A percentile compares a stretch with the other conserved stretches of the same genome.
These are phyloP conservation scores for Peromyscus nudipes DNA, from an alignment of 2,797 vertebrate species.

Conservation along the genomic window DNA sequence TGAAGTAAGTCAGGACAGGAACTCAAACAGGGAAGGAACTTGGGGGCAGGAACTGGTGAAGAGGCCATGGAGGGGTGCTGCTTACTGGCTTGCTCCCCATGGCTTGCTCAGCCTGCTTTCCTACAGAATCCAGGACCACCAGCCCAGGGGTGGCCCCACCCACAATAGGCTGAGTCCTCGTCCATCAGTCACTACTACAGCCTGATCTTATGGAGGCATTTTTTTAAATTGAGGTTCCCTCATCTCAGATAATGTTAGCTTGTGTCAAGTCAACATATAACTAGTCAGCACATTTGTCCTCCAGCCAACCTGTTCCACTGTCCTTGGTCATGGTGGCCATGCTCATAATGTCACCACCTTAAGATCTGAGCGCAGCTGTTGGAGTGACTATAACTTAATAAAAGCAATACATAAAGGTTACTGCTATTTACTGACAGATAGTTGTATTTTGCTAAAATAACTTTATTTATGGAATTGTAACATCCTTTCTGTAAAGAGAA, in stretches of 20 bases:
- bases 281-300: background rate
- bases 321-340: background rate
- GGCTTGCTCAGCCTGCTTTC: background rate
- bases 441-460: background rate
- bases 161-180: background rate
- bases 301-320: background rate
- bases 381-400: background rate
- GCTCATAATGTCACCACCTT: background rate
- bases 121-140: background rate
- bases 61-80: background rate
- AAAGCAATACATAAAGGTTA: background rate
- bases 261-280: background rate
- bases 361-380: background rate
- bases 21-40: background rate
- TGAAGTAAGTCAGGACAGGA: background rate
- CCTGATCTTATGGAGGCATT: background rate
- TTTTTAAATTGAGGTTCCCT: background rate
- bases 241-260: background rate
- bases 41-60: background rate
- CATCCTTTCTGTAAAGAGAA: constrained; percentile 28
- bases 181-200: background rate
- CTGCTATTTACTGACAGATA: background rate
- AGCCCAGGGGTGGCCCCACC: background rate
- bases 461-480: constrained; percentile 18
- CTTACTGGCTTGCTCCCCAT: background rate